phyloP scores from a whole-genome alignment of 1,140 invertebrate species.

The Cydia amplana region DNA sequence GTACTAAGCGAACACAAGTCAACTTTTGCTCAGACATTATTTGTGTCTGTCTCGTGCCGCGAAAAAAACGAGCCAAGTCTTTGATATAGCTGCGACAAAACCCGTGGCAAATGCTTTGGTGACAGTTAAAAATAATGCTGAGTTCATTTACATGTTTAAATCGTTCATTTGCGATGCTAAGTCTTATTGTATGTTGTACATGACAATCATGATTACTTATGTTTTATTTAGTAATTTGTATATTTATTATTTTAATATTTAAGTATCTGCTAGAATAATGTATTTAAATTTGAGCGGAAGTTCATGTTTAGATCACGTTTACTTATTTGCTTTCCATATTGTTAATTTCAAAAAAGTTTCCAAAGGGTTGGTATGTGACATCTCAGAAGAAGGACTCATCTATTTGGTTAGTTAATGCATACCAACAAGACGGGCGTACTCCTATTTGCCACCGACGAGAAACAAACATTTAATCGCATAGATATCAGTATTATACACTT shows the following conservation, averaged over 20 bases:
- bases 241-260: not conserved
- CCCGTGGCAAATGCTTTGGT: constrained; percentile 28
- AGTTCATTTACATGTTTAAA: constrained; percentile 21
- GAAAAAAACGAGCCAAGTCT: constrained; percentile 31
- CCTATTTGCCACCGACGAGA: too few species aligned
- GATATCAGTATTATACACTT: too few species aligned
- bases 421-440: too few species aligned
- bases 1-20: constrained; percentile 22
- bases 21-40: constrained; percentile 31
- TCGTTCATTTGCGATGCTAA: not conserved
- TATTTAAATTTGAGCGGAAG: too few species aligned
- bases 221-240: not conserved
- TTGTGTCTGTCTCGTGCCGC: constrained; percentile 15
- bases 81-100: constrained; percentile 21
- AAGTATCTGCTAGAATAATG: too few species aligned
- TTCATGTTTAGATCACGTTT: too few species aligned
- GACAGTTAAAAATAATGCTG: constrained; percentile 28
- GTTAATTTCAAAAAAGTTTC: too few species aligned
- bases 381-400: too few species aligned
- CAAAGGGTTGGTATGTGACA: too few species aligned
- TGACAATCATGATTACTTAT: not conserved
- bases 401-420: too few species aligned
- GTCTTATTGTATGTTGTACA: not conserved
- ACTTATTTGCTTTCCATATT: too few species aligned
- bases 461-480: too few species aligned